These are phyloP conservation scores for Terebella lapidaria DNA, from an alignment of 2,888 invertebrate genomes.

Conservation along the genomic window DNA sequence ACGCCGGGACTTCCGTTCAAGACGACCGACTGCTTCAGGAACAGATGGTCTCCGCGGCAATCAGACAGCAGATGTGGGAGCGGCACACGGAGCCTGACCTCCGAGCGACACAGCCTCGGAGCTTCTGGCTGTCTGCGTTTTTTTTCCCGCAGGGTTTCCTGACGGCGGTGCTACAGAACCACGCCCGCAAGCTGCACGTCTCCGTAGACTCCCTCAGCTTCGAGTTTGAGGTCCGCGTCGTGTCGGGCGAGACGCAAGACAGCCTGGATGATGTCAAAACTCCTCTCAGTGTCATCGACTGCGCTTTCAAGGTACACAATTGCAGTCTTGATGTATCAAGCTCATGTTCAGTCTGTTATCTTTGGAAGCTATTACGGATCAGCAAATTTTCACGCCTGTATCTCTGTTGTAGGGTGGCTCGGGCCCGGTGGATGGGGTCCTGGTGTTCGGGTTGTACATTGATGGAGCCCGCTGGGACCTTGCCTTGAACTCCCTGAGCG, in stretches of 20 bases:
- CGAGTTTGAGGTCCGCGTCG: slow-evolving; percentile 34
- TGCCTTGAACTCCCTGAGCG: slow-evolving; percentile 29
- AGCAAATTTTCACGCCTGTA: too few relatives aligned
- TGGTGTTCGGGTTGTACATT: slow-evolving; percentile 48
- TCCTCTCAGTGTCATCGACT: slow-evolving; percentile 29
- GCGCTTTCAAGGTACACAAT: slow-evolving; percentile 33
- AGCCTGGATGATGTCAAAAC: slow-evolving; percentile 31
- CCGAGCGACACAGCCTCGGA: slow-evolving; percentile 33
- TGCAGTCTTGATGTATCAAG: not conserved
- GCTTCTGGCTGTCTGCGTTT: slow-evolving; percentile 51
- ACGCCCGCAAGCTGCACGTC: slow-evolving; percentile 47
- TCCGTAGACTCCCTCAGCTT: slow-evolving; percentile 51
- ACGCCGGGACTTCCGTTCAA: not conserved
- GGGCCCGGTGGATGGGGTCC: slow-evolving; percentile 39
- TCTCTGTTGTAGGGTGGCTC: slow-evolving; percentile 11
- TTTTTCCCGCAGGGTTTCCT: slow-evolving; percentile 53
- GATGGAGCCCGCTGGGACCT: slow-evolving; percentile 50
- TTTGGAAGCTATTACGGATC: too few relatives aligned
- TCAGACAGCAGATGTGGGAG: not conserved
- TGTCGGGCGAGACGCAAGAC: slow-evolving; percentile 27
- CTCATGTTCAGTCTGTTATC: too few relatives aligned
- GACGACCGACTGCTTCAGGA: not conserved
- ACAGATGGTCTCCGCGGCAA: not conserved
- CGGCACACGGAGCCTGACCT: slow-evolving; percentile 7
- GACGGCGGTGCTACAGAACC: slow-evolving; percentile 52